phyloP scores from a whole-genome alignment of 2,113 vertebrate genomes.

The Columba janthina region DNA sequence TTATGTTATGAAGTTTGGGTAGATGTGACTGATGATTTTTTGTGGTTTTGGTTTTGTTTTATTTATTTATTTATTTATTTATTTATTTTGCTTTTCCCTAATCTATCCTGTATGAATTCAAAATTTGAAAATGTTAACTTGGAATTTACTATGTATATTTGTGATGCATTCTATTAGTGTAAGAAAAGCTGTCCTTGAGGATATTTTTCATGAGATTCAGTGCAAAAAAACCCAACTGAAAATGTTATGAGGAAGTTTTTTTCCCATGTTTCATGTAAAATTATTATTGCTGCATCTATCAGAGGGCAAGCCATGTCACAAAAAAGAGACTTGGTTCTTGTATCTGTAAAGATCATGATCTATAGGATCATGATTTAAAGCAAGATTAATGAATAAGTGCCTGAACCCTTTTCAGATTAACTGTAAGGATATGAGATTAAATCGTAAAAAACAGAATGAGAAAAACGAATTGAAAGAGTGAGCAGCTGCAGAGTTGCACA shows the following conservation, averaged over 20 bases:
- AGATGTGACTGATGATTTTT: background rate
- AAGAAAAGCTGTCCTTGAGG: background rate
- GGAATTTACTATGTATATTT: background rate
- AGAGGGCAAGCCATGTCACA: background rate
- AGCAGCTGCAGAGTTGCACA: conserved; percentile 48
- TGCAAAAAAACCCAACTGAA: background rate
- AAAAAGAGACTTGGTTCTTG: background rate
- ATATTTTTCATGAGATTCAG: background rate
- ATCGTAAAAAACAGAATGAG: conserved; percentile 17
- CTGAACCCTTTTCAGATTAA: conserved; percentile 1
- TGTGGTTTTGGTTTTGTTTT: no score
- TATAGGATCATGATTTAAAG: background rate
- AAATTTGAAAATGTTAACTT: background rate
- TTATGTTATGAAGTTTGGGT: background rate
- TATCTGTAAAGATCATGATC: background rate
- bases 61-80: accelerated
- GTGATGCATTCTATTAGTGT: background rate
- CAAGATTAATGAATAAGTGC: conserved; percentile 16
- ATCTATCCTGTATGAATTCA: background rate
- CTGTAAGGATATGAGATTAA: conserved; percentile 35
- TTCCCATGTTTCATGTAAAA: background rate
- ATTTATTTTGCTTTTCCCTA: background rate
- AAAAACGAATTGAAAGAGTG: conserved; percentile 4
- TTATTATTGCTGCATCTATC: background rate
- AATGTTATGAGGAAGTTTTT: background rate